Conservation (phyloP, 2,113 vertebrate species). For the Vulpes lagopus region DNA sequence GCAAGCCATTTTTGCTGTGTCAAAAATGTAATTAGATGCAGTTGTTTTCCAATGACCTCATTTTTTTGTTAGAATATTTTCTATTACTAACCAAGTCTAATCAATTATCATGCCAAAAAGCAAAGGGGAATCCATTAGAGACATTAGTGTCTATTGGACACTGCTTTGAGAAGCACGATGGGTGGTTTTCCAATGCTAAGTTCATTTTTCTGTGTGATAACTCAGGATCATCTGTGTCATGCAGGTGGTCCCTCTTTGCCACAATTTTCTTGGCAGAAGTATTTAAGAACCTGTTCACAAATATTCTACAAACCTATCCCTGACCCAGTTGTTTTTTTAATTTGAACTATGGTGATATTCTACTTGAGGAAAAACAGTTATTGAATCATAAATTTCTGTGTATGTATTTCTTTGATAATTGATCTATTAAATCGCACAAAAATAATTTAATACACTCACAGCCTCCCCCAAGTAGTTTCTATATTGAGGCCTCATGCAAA, state of each 20-base stretch:
- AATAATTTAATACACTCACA: neutral
- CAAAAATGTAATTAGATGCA: neutral
- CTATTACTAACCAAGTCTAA: neutral
- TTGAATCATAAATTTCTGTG: neutral
- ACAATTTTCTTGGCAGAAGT: conserved; percentile 12
- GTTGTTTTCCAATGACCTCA: neutral
- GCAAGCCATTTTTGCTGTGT: neutral
- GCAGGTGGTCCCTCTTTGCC: too few relatives aligned
- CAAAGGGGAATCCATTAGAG: neutral
- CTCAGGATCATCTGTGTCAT: neutral
- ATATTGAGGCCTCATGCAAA: neutral
- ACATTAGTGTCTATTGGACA: neutral
- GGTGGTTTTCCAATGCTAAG: neutral
- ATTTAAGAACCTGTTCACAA: neutral
- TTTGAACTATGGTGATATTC: neutral
- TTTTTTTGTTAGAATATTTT: neutral
- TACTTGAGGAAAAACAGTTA: conserved; percentile 1
- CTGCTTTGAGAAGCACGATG: neutral
- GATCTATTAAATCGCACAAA: neutral
- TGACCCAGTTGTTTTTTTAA: neutral
- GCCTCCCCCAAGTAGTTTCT: neutral
- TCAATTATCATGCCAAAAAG: neutral
- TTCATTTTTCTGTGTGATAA: neutral
- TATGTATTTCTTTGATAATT: neutral
- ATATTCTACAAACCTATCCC: neutral